These are phyloP conservation scores for Allophyes oxyacanthae DNA, from an alignment of 2,888 invertebrate genomes.

Conservation along the genomic window DNA sequence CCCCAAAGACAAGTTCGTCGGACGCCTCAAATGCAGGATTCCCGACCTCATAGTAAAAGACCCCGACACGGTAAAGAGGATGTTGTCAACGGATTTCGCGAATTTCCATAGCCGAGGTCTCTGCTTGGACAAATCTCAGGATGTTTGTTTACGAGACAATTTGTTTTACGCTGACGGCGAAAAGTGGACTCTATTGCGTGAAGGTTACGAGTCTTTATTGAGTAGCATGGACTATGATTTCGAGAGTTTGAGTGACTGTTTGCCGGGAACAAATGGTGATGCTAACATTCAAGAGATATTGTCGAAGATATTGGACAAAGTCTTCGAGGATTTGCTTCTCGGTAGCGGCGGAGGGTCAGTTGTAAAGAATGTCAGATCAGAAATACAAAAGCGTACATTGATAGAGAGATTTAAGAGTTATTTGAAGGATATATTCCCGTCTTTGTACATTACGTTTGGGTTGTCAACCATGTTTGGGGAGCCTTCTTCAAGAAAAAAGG, in stretches of 20 bases:
- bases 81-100: conserved; percentile 83
- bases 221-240: conserved; percentile 70
- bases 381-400: conserved; percentile 69
- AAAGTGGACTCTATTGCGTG: conserved; percentile 82
- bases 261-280: conserved; percentile 86
- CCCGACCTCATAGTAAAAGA: conserved; percentile 84
- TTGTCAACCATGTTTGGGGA: conserved; percentile 68
- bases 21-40: conserved; percentile 81
- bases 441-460: conserved; percentile 75
- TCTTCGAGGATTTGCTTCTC: conserved; percentile 81
- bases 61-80: conserved; percentile 80
- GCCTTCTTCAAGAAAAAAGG: conserved; percentile 65
- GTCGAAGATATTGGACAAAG: conserved; percentile 84
- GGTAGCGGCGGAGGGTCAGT: conserved; percentile 69
- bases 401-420: conserved; percentile 77
- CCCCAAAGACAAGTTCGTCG: conserved; percentile 78
- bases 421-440: conserved; percentile 81
- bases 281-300: conserved; percentile 84
- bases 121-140: conserved; percentile 86
- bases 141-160: conserved; percentile 88
- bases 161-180: conserved; percentile 85
- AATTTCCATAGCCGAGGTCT: conserved; percentile 86
- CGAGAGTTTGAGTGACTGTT: conserved; percentile 83
- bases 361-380: conserved; percentile 71
- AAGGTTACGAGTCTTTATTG: conserved; percentile 78